Percentiles rank a stretch among this genome's conserved stretches.
Conservation (phyloP, 30 jellyfish, hydroid and myxozoan species). For the Turritopsis dohrnii region DNA sequence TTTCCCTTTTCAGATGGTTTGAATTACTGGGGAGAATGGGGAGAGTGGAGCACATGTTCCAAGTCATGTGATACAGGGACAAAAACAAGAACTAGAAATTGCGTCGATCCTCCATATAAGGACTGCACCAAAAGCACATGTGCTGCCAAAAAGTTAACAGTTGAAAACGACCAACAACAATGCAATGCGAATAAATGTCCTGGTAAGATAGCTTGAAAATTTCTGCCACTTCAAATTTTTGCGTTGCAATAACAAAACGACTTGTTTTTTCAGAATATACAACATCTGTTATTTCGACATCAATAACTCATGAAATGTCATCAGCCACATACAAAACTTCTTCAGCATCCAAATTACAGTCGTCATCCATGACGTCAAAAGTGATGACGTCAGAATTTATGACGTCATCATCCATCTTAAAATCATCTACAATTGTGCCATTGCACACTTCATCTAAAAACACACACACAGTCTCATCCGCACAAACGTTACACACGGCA, state of each 20-base stretch:
- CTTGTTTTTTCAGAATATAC: not conserved
- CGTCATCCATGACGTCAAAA: not conserved
- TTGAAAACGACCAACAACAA: not conserved
- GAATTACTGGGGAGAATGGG: constrained; percentile 15
- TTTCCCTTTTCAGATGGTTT: not conserved
- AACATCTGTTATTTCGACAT: not conserved
- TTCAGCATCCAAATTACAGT: not conserved
- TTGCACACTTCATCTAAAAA: not conserved
- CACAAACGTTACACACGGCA: not conserved
- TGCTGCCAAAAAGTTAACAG: not conserved
- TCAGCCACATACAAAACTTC: not conserved
- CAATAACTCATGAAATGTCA: not conserved
- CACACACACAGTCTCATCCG: not conserved
- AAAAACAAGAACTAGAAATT: constrained; percentile 1
- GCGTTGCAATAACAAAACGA: no score
- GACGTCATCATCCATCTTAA: not conserved
- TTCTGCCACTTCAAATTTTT: not conserved
- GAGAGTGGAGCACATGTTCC: constrained; percentile 3
- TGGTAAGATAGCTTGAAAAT: not conserved
- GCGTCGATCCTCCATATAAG: constrained; percentile 5
- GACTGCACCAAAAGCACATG: constrained; percentile 4
- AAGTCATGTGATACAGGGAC: constrained; percentile 6
- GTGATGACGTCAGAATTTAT: not conserved
- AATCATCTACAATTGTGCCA: not conserved
- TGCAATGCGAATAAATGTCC: not conserved